Base-by-base conservation (phyloP, 2,113 vertebrate genomes). In the Ardeotis arabs region DNA sequence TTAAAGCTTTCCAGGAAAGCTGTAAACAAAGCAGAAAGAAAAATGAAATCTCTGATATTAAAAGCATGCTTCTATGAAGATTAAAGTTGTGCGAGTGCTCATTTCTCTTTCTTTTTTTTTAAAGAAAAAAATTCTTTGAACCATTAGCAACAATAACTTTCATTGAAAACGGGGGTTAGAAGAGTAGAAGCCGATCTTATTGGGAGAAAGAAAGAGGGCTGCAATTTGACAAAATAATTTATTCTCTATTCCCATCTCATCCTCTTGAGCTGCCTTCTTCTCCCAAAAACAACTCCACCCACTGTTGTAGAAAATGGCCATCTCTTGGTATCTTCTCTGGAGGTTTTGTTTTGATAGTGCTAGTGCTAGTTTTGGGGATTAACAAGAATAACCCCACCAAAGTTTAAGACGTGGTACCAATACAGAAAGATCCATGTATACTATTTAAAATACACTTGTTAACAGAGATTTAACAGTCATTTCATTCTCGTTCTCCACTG, bases 401-500 rank as follows among this genome's bases (percentile, higher is more conserved):
- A 84, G 76, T 77, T 53, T 45, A 58, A 79, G 79, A n/a, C n/a
- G 39, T 27, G 77, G 77, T 79, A 90, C 69, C 58, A 37, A 44
- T 94, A 77, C 52, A 80, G 90, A 77, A 74, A 75, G 79, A 92
- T 78, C 77, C 29, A 33, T 81, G 70, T 60, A 53, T 86, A 62
- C 75, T 94, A 73, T 85, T 89, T 88, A 84, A 87, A 84, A 94
- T 89, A 96, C 80, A 49, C 90, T 95, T 96, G 70, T 83, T 86
- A 95, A 37, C 81, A 77, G 74, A 69, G 68, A 82, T 67, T 96
- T 96, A 96, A 62, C 81, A 96, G 93, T 89, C 69, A 84, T 90
- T 95, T 94, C 91, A 93, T 95, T 84, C 91, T 94, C 91, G 93
- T 95, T 84, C 91, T 94, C 73, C 75, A 41, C 92, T 96, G 91